These are phyloP conservation scores for Oryzias celebensis DNA, from an alignment of 2,113 vertebrate species.

Conservation along the genomic window DNA sequence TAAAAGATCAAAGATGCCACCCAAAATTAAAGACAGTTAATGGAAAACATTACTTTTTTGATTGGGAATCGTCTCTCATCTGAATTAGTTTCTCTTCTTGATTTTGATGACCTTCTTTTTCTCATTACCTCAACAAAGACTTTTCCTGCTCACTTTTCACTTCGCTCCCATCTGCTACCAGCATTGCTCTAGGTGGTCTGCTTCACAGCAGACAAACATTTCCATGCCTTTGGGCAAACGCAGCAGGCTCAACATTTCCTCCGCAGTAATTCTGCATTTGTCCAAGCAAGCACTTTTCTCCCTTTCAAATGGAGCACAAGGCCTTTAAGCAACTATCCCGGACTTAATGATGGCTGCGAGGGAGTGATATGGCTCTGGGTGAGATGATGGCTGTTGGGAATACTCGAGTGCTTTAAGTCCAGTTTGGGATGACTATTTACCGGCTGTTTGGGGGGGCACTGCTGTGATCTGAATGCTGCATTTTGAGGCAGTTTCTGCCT, in stretches of 20 bases:
- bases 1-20: too few relatives aligned
- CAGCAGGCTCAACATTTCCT: slow-evolving; percentile 45
- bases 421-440: slow-evolving; percentile 48
- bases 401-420: slow-evolving; percentile 20
- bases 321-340: slow-evolving; percentile 48
- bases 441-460: slow-evolving; percentile 22
- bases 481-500: slow-evolving; percentile 31
- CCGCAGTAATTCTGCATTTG: slow-evolving; percentile 40
- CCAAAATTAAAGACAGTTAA: too few relatives aligned
- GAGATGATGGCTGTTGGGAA: slow-evolving; percentile 22
- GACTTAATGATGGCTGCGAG: slow-evolving; percentile 31
- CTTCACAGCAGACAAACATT: slow-evolving; percentile 41
- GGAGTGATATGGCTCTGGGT: background rate
- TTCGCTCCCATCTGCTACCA: slow-evolving; percentile 6
- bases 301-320: slow-evolving; percentile 29
- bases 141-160: background rate
- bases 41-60: too few relatives aligned
- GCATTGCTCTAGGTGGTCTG: slow-evolving; percentile 28
- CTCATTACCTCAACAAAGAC: background rate
- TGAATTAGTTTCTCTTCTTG: background rate
- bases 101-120: background rate
- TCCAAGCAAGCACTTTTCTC: slow-evolving; percentile 44
- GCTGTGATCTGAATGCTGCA: slow-evolving; percentile 42
- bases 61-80: too few relatives aligned
- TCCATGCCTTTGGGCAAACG: slow-evolving; percentile 41